Base-by-base conservation (phyloP, 2,113 vertebrate genomes). In the Numida meleagris region DNA sequence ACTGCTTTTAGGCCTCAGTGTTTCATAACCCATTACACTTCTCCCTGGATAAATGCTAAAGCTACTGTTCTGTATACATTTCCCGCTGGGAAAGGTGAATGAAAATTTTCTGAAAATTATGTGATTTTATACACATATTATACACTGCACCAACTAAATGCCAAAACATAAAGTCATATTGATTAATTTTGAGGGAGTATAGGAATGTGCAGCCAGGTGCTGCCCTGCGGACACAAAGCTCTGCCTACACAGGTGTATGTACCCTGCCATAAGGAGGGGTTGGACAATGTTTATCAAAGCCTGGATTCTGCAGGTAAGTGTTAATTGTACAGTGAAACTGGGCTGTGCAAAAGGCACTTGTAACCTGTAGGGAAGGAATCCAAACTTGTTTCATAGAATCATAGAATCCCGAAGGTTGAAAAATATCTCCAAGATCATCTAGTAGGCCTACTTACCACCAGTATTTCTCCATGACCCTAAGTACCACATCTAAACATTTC, bases 311-410 rank as follows among this genome's bases (percentile, higher is more conserved):
- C 58, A 77, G 51, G 16, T 40, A 27, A 51, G 21, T 4, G 27
- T 25, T 51, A 53, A 1, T 4, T 38, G 15, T 65, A 50, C 40
- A 55, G 46, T 72, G 27, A 59, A 77, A 75, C 23, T 31, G 16
- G 20, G 27, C 42, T 50, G 7, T 21, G 45, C 57, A 29, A 82
- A 82, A 74, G 24, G 9, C n/a, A 48, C 5, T 29, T 2, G 2
- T 43, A 36, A 57, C 9, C 20, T 57, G 25, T 27, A 33, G 2
- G 10, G 36, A 93, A 20, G 21, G 63, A 43, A 3, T 18, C 36
- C 0, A 0, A 84, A 38, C 27, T 46, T 4, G 3, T 27, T 80
- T 10, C 23, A 29, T 29, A 53, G 50, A 53, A 29, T 15, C 25
- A 53, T 16, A 27, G 14, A 53, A 53, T 53, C 25, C 50, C 14